phyloP scores from a whole-genome alignment of 2,888 invertebrate genomes.

The Nemoura dubitans region DNA sequence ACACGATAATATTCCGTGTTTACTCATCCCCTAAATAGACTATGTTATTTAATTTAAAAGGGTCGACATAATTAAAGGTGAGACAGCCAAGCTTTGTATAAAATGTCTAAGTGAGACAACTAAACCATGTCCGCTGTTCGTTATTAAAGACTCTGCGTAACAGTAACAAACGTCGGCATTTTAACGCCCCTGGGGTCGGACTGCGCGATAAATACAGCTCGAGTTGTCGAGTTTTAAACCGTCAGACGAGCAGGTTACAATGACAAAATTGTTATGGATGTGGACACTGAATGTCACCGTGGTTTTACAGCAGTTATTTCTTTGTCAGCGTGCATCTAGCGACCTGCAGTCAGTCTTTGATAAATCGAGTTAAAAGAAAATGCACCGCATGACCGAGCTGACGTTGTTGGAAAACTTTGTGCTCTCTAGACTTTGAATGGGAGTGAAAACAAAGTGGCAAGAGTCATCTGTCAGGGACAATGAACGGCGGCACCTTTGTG shows the following conservation, averaged over 20 bases:
- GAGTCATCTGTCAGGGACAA: background rate
- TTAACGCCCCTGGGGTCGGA: background rate
- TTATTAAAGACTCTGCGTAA: background rate
- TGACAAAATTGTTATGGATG: background rate
- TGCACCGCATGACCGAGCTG: background rate
- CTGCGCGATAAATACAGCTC: background rate
- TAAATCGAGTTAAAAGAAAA: background rate
- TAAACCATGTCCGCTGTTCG: too few species aligned
- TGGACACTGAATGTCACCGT: background rate
- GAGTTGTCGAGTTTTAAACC: background rate
- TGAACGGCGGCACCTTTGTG: background rate
- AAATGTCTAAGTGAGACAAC: too few species aligned
- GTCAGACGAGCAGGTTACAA: background rate
- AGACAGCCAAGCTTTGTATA: too few species aligned
- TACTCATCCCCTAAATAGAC: too few species aligned
- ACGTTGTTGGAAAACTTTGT: background rate
- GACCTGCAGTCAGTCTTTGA: background rate
- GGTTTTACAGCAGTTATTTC: background rate
- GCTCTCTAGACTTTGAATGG: background rate
- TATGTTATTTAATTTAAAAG: too few species aligned
- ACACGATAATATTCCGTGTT: too few species aligned
- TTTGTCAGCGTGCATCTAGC: background rate
- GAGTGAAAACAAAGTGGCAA: background rate
- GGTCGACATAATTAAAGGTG: too few species aligned
- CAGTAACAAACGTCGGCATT: background rate